These are phyloP conservation scores for Scaptomyza cyrtandrae DNA, from an alignment of 2,888 invertebrate species.

Conservation along the genomic window DNA sequence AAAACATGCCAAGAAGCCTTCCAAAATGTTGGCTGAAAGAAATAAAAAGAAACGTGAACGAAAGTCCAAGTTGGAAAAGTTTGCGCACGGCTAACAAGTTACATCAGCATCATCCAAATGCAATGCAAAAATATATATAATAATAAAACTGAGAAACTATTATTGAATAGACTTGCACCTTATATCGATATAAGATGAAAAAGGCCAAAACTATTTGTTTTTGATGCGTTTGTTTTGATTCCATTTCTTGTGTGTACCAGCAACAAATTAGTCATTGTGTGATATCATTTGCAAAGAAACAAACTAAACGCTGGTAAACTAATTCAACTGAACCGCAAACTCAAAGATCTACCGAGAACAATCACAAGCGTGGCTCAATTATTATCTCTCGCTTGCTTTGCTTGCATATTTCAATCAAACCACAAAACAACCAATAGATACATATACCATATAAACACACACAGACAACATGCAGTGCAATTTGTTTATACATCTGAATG, in stretches of 20 bases:
- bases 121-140: slow-evolving; percentile 20
- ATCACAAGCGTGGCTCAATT: slow-evolving; percentile 1
- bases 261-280: slow-evolving; percentile 54
- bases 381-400: slow-evolving; percentile 1
- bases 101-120: slow-evolving; percentile 39
- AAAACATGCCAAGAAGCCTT: slow-evolving; percentile 48
- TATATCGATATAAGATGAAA: slow-evolving; percentile 9
- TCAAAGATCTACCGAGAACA: background rate
- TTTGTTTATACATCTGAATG: slow-evolving; percentile 36
- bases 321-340: slow-evolving; percentile 58
- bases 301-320: slow-evolving; percentile 33
- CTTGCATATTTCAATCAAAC: slow-evolving; percentile 71
- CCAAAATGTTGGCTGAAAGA: slow-evolving; percentile 35
- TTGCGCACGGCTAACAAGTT: slow-evolving; percentile 59
- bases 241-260: slow-evolving; percentile 39
- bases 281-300: slow-evolving; percentile 46
- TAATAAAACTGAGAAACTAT: slow-evolving; percentile 24
- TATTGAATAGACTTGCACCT: slow-evolving; percentile 25
- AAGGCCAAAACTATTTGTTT: slow-evolving; percentile 33
- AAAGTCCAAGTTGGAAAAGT: slow-evolving; percentile 45
- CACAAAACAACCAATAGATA: slow-evolving; percentile 57
- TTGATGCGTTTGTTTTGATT: slow-evolving; percentile 36
- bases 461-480: slow-evolving; percentile 30
- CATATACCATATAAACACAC: slow-evolving; percentile 15
- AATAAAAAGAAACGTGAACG: slow-evolving; percentile 41